Base-by-base conservation (phyloP, 2,888 invertebrate species). In the Oligia strigilis region DNA sequence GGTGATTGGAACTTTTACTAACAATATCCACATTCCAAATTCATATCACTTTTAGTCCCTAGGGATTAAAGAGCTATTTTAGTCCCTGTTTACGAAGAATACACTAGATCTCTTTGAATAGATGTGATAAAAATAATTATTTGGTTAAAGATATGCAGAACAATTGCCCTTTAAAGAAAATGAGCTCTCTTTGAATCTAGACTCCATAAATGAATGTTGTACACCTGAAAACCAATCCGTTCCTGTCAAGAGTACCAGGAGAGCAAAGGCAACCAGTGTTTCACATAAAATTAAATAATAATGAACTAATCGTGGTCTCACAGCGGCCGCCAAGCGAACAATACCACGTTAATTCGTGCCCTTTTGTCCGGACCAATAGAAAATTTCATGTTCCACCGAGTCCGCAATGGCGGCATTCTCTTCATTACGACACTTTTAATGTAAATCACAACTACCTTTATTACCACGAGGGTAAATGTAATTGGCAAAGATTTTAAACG, bases 351-450 rank as follows among this genome's bases (percentile, higher is more conserved):
- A 96, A 97, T 97, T 95, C 94, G 94, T 92, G 94, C 95, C 96
- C 94, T 96, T 96, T 97, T 97, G 97, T 96, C 93, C 95, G 92
- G 88, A 89, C 93, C 93, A 95, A 96, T 96, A 96, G 96, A 96
- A 96, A 96, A 96, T 96, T 95, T 94, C 95, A 96, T 96, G 96
- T 96, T 93, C 92, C 91, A 94, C 93, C 92, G 93, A 93, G 92
- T 91, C 90, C 92, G 93, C 93, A 95, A 95, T 93, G 93, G 92
- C 92, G 92, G 92, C 92, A 92, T 94, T 95, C 93, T 92, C 94
- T 90, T 95, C 94, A 85, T 95, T 95, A 95, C 94, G 93, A 92
- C 94, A 93, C 92, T 94, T 96, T 92, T 95, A 94, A 95, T 95
- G 95, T 95, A 95, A 95, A 96, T 96, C 95, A 95, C 94, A 74